Evolutionary conservation across 2,797 vertebrate species (phyloP).

Genomic region (Rhinoraja longicauda): DNA sequence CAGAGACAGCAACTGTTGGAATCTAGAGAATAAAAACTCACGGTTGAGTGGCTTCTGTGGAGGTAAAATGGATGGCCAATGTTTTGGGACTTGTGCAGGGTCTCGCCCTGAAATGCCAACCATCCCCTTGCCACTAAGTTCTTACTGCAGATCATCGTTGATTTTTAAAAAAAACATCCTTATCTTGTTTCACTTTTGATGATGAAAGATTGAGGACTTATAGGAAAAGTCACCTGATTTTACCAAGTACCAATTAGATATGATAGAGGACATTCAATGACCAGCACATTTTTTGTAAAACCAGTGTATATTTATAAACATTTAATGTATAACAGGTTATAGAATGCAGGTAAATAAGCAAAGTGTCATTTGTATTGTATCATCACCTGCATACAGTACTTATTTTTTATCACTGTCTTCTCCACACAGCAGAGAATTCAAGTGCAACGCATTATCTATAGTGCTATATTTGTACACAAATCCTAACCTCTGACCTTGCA

Average conservation of each 20-base stretch:
- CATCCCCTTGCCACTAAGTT: no score
- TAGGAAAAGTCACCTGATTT: not conserved
- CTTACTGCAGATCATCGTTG: not conserved
- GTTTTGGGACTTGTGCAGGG: no score
- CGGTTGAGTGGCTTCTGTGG: no score
- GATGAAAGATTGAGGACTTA: no score
- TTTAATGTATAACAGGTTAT: conserved; percentile 34
- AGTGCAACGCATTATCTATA: conserved; percentile 76
- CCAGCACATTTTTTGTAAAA: conserved; percentile 19
- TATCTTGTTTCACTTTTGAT: conserved; percentile 5
- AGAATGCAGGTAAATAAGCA: conserved; percentile 38
- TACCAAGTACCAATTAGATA: not conserved
- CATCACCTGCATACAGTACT: conserved; percentile 30
- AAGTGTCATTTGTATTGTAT: conserved; percentile 33
- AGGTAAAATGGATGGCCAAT: no score
- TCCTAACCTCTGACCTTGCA: not conserved
- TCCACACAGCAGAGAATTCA: conserved; percentile 78
- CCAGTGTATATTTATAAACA: conserved; percentile 37
- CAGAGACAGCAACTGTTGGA: no score
- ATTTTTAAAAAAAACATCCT: no score
- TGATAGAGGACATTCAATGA: conserved; percentile 7
- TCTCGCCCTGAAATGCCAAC: no score
- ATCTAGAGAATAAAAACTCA: no score
- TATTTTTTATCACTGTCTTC: conserved; percentile 65
- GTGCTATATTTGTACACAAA: conserved; percentile 47